Evolutionary conservation across 1,140 invertebrate genomes (phyloP).

Genomic region (Wiebesia pumilae): DNA sequence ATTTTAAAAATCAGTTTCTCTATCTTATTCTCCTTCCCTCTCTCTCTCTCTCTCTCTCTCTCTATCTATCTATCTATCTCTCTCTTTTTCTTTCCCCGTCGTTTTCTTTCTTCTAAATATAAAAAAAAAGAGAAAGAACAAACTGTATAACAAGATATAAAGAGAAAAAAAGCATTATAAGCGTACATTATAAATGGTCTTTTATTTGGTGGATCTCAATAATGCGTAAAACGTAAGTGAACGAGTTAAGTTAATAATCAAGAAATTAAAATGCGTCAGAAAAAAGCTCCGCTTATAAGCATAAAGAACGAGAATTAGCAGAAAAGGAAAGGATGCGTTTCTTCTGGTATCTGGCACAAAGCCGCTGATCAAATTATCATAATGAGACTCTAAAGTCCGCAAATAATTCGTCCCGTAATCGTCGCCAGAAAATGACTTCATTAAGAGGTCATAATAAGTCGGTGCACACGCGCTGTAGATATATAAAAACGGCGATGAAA

Average conservation of each 20-base stretch:
- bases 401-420: slow-evolving; percentile 20
- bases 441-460: slow-evolving; percentile 7
- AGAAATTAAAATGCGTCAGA: not conserved
- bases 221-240: not conserved
- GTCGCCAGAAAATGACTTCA: slow-evolving; percentile 34
- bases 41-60: not conserved
- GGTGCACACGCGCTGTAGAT: not conserved
- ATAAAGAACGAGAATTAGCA: slow-evolving; percentile 5
- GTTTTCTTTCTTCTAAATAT: not conserved
- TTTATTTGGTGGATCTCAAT: not conserved
- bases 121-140: not conserved
- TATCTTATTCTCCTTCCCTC: too few species aligned
- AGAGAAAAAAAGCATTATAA: not conserved
- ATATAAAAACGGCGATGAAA: not conserved
- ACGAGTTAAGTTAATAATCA: not conserved
- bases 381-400: slow-evolving; percentile 37
- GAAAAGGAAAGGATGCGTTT: not conserved
- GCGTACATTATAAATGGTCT: not conserved
- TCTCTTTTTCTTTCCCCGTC: not conserved
- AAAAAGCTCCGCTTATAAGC: not conserved
- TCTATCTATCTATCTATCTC: not conserved
- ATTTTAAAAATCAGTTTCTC: not conserved
- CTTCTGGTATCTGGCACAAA: not conserved
- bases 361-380: slow-evolving; percentile 31
- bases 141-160: not conserved